Conservation (phyloP, 2,113 vertebrate genomes). For the Petromus typicus region DNA sequence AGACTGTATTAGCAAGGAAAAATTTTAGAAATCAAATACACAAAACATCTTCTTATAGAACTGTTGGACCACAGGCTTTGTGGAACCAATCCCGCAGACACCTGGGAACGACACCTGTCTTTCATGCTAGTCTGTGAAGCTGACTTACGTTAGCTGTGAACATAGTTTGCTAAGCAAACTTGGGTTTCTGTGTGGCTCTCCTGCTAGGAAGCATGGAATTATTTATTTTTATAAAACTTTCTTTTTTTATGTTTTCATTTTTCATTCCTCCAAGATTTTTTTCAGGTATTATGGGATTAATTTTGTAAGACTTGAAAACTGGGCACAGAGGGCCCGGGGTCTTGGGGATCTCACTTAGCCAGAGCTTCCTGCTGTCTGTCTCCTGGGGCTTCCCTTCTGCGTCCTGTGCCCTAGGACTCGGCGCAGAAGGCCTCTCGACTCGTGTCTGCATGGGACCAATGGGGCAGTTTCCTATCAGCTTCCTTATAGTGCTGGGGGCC, state of each 20-base stretch:
- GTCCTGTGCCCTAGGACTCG: not conserved
- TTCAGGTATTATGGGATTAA: not conserved
- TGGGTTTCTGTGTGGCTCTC: not conserved
- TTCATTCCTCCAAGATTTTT: not conserved
- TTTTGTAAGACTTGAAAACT: slow-evolving; percentile 16
- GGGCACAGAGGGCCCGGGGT: not conserved
- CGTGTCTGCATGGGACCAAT: not conserved
- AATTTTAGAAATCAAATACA: not conserved
- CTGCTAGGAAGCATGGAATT: not conserved
- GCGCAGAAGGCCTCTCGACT: not conserved
- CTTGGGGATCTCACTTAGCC: not conserved
- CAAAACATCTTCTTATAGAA: not conserved
- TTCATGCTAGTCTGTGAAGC: not conserved
- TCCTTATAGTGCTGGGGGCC: not conserved
- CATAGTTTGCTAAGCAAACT: not conserved
- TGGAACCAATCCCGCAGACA: not conserved
- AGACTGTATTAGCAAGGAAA: not conserved
- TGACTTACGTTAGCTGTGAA: not conserved
- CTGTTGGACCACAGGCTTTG: not conserved
- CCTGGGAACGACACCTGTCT: not conserved
- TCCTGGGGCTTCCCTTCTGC: not conserved
- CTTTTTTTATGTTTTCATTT: not conserved
- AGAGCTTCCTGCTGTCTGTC: not conserved
- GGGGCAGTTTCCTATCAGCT: not conserved
- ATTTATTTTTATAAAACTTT: slow-evolving; percentile 26